Evolutionary conservation across 2,113 vertebrate genomes (phyloP).

Genomic region (Perognathus longimembris): DNA sequence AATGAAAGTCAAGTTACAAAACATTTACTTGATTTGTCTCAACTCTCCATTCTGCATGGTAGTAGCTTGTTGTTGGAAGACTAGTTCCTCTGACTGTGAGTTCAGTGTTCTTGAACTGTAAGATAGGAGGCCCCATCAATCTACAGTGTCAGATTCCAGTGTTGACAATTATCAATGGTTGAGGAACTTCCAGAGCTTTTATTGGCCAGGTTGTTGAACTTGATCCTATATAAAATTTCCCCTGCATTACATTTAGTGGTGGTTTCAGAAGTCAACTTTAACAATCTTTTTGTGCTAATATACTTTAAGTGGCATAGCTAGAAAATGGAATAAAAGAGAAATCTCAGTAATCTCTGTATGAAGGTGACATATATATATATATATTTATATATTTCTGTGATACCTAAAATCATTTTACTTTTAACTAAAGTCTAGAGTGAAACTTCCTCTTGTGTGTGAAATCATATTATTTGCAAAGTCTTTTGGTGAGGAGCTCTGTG

Average conservation of each 20-base stretch:
- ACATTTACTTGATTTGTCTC: background rate
- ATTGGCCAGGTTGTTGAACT: background rate
- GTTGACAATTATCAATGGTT: fast-evolving
- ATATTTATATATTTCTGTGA: no score
- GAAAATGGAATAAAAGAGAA: background rate
- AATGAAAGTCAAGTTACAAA: background rate
- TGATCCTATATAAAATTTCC: background rate
- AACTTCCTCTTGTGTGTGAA: background rate
- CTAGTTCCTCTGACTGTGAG: background rate
- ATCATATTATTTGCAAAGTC: background rate
- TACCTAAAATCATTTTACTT: background rate
- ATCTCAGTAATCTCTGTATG: background rate
- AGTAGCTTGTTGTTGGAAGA: background rate
- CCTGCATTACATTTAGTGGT: background rate
- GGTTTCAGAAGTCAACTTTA: background rate
- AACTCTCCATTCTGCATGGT: background rate
- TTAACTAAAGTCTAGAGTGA: background rate
- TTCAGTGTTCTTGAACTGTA: background rate
- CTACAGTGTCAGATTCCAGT: no score
- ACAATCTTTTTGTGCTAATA: background rate
- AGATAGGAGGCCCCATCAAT: background rate
- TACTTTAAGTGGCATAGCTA: background rate
- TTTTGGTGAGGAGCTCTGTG: no score
- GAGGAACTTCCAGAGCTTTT: background rate
- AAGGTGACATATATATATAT: background rate